A percentile compares a stretch with the other conserved stretches of the same genome.
phyloP scores from a whole-genome alignment of 2,797 vertebrate genomes.

The Acipenser ruthenus region DNA sequence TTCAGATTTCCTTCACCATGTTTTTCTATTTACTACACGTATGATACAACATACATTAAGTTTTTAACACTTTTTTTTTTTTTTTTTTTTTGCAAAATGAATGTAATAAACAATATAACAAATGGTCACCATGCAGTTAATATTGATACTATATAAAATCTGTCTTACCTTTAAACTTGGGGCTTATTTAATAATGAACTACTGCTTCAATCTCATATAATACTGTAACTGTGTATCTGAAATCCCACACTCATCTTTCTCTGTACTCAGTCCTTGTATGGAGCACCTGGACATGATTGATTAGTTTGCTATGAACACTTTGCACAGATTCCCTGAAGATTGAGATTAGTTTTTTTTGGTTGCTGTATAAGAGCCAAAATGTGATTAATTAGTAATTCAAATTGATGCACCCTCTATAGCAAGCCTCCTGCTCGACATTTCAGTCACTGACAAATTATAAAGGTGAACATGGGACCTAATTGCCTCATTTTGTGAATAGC shows the following conservation, averaged over 20 bases:
- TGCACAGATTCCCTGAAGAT: constrained; percentile 18
- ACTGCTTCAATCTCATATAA: no score
- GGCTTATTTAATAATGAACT: no score
- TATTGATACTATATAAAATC: no score
- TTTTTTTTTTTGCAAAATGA: no score
- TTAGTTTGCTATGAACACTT: constrained; percentile 23
- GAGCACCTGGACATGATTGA: constrained; percentile 36
- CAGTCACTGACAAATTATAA: constrained; percentile 28
- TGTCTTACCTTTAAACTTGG: no score
- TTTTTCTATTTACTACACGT: no score
- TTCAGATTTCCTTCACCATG: no score
- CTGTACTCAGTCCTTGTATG: constrained; percentile 25
- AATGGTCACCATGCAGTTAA: no score
- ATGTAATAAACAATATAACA: no score
- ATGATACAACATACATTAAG: no score
- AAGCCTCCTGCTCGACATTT: constrained; percentile 13
- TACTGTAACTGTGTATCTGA: no score
- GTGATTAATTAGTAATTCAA: constrained; percentile 39
- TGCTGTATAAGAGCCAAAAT: constrained; percentile 28
- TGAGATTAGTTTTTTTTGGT: constrained; percentile 30
- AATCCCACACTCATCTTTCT: constrained; percentile 18
- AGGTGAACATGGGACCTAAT: constrained; percentile 27
- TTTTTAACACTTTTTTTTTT: no score
- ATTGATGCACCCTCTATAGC: constrained; percentile 20
- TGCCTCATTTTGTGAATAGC: constrained; percentile 27